These are phyloP conservation scores for Bos taurus DNA, from an alignment of 2,113 vertebrate genomes.

Conservation along the genomic window DNA sequence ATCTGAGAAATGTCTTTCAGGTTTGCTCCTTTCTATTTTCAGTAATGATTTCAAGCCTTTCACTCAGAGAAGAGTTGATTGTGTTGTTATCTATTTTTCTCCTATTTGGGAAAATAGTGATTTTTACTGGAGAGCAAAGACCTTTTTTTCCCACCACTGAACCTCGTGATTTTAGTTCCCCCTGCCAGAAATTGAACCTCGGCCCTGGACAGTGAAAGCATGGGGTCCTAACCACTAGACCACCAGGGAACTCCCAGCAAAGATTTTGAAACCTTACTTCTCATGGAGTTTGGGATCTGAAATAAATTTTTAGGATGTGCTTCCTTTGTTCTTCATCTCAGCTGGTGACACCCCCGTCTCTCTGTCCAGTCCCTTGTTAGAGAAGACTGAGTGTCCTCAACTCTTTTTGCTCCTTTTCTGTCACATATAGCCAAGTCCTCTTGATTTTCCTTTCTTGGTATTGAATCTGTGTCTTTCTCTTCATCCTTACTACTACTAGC, in stretches of 20 bases:
- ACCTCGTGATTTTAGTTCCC: not conserved
- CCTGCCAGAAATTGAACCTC: not conserved
- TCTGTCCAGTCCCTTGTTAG: not conserved
- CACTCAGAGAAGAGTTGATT: not conserved
- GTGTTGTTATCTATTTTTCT: not conserved
- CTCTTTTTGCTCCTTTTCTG: not conserved
- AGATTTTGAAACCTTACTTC: not conserved
- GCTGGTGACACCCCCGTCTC: not conserved
- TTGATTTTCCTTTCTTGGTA: not conserved
- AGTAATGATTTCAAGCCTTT: not conserved
- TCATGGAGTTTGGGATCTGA: not conserved
- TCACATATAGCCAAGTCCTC: not conserved
- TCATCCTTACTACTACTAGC: not conserved
- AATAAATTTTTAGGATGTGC: not conserved
- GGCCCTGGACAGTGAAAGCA: not conserved
- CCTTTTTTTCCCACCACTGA: not conserved
- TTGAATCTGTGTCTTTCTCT: not conserved
- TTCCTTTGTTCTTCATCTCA: not conserved
- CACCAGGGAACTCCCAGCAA: not conserved
- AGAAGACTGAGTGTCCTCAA: not conserved
- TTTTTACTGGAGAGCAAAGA: not conserved
- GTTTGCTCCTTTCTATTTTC: constrained; percentile 1
- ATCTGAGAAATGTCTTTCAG: not conserved
- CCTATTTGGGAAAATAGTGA: not conserved
- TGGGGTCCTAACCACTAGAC: not conserved